Evolutionary conservation across 2,888 invertebrate species (phyloP).

Genomic region (Papilio demoleus): DNA sequence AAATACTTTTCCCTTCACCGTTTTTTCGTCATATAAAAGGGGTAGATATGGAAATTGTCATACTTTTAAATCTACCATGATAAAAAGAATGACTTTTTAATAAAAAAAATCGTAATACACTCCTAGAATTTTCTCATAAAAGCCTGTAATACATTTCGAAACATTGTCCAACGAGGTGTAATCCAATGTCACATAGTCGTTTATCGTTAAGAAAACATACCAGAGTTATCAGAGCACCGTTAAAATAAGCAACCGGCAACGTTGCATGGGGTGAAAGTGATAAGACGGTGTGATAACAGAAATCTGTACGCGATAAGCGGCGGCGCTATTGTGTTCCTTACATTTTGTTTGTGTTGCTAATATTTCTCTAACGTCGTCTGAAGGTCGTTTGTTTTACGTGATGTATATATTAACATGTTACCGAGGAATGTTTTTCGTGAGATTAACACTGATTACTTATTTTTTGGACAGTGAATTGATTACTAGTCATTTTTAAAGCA

Average conservation of each 20-base stretch:
- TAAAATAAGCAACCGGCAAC: conserved; percentile 44
- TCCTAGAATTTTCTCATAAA: not conserved
- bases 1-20: too few species aligned
- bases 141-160: conserved; percentile 13
- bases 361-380: conserved; percentile 47
- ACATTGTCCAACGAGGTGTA: conserved; percentile 14
- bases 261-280: conserved; percentile 55
- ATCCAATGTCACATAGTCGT: conserved; percentile 29
- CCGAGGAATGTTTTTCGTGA: conserved; percentile 18
- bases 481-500: not conserved
- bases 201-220: conserved; percentile 49
- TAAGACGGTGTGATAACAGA: conserved; percentile 46
- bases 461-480: conserved; percentile 5
- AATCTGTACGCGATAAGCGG: conserved; percentile 45
- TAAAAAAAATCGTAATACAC: not conserved
- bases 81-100: too few species aligned
- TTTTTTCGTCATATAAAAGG: too few species aligned
- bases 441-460: conserved; percentile 15
- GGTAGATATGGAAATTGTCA: too few species aligned
- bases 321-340: conserved; percentile 48
- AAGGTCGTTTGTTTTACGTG: conserved; percentile 43
- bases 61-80: too few species aligned
- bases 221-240: conserved; percentile 48
- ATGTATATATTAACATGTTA: conserved; percentile 35
- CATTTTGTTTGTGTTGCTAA: conserved; percentile 48